Conservation (phyloP, 1,140 invertebrate genomes). For the Drosophila persimilis region DNA sequence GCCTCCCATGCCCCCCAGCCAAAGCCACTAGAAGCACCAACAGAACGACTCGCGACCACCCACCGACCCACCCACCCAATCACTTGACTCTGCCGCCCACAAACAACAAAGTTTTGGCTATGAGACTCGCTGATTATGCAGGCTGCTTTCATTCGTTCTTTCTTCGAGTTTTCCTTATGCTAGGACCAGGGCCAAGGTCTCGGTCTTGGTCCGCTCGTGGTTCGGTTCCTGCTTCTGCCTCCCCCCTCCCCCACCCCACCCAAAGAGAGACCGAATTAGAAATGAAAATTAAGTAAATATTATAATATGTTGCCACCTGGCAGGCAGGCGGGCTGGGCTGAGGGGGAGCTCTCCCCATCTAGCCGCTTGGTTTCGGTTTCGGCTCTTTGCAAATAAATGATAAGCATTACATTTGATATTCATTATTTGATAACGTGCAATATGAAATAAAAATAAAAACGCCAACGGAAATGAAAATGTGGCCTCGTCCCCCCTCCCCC, state of each 20-base stretch:
- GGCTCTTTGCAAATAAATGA: slow-evolving; percentile 80
- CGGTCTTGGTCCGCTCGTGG: slow-evolving; percentile 9
- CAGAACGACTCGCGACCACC: not conserved
- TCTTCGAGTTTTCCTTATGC: not conserved
- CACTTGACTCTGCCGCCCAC: slow-evolving; percentile 54
- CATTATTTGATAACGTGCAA: slow-evolving; percentile 82
- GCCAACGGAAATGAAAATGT: slow-evolving; percentile 79
- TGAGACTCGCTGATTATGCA: slow-evolving; percentile 72
- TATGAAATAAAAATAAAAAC: slow-evolving; percentile 81
- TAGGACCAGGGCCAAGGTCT: slow-evolving; percentile 29
- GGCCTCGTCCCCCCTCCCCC: not conserved
- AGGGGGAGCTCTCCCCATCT: not conserved
- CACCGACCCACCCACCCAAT: slow-evolving; percentile 15
- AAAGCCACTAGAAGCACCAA: slow-evolving; percentile 1
- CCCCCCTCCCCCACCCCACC: not conserved
- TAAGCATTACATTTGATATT: slow-evolving; percentile 83
- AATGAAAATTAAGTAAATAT: slow-evolving; percentile 83
- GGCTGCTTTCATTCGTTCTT: slow-evolving; percentile 28
- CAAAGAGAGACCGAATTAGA: slow-evolving; percentile 54
- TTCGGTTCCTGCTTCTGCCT: slow-evolving; percentile 3
- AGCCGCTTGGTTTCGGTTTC: slow-evolving; percentile 48
- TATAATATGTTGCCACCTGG: slow-evolving; percentile 72
- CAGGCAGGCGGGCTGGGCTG: not conserved
- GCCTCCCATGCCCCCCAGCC: not conserved
- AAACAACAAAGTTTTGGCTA: slow-evolving; percentile 55